These are phyloP conservation scores for Ferdinandea cuprea DNA, from an alignment of 2,888 invertebrate species.

Conservation along the genomic window DNA sequence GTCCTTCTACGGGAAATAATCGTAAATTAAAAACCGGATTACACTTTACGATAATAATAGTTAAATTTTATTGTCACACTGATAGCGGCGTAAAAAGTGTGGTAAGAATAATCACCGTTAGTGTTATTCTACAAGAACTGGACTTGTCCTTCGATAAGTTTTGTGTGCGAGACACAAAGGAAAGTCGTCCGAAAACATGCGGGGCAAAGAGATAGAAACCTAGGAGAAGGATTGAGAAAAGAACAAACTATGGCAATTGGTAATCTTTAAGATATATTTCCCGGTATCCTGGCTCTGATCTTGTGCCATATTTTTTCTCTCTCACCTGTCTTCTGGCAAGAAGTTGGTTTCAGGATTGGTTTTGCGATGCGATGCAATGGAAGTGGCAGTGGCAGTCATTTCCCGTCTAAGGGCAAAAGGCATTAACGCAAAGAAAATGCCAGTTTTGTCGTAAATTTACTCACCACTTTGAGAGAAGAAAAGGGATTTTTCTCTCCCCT, in stretches of 20 bases:
- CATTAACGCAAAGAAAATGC: slow-evolving; percentile 64
- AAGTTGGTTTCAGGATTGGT: slow-evolving; percentile 34
- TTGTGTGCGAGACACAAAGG: slow-evolving; percentile 1
- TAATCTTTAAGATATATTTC: slow-evolving; percentile 73
- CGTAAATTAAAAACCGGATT: slow-evolving; percentile 70
- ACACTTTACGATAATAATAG: slow-evolving; percentile 66
- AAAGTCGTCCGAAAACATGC: slow-evolving; percentile 11
- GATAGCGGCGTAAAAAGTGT: slow-evolving; percentile 56
- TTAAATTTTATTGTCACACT: slow-evolving; percentile 72
- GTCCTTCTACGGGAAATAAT: slow-evolving; percentile 25
- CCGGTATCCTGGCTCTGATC: slow-evolving; percentile 67
- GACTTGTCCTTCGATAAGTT: slow-evolving; percentile 22
- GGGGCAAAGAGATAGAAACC: too few relatives aligned
- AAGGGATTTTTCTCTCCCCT: slow-evolving; percentile 4
- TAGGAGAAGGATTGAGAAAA: slow-evolving; percentile 11
- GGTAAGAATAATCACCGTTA: slow-evolving; percentile 64
- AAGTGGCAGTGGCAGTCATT: slow-evolving; percentile 47
- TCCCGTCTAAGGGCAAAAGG: slow-evolving; percentile 40
- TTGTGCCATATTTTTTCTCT: slow-evolving; percentile 68
- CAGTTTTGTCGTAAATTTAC: slow-evolving; percentile 67
- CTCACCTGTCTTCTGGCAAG: slow-evolving; percentile 71
- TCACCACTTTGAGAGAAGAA: slow-evolving; percentile 24
- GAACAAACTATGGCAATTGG: slow-evolving; percentile 69
- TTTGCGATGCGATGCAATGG: too few relatives aligned
- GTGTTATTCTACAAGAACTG: slow-evolving; percentile 35